These are phyloP conservation scores for Tetragnatha versicolor DNA, from an alignment of 1,140 invertebrate species.

Conservation along the genomic window DNA sequence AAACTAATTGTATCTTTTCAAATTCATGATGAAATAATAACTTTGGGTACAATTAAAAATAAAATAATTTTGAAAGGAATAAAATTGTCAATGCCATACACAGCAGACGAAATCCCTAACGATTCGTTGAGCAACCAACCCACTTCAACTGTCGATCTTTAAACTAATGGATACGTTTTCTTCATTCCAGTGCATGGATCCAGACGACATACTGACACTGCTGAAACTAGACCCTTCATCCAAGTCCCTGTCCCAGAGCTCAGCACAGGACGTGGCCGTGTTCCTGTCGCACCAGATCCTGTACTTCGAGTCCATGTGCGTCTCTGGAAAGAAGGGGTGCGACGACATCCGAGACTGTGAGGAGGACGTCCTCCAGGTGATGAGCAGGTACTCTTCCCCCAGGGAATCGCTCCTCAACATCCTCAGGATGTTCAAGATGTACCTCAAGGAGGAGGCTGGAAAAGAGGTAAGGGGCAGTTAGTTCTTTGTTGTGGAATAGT, in stretches of 20 bases:
- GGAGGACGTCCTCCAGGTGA: not conserved
- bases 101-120: not conserved
- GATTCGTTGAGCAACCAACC: not conserved
- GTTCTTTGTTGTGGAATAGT: not conserved
- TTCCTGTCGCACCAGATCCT: constrained; percentile 17
- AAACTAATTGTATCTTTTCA: no score
- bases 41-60: no score
- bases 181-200: constrained; percentile 28
- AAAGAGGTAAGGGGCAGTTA: not conserved
- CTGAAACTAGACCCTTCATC: constrained; percentile 16
- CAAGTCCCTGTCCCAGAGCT: not conserved
- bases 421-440: constrained; percentile 31
- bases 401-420: constrained; percentile 28
- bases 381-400: not conserved
- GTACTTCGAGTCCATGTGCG: constrained; percentile 37
- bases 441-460: constrained; percentile 1
- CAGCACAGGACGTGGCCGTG: constrained; percentile 7
- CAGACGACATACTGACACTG: constrained; percentile 1
- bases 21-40: no score
- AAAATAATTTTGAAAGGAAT: not conserved
- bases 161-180: not conserved
- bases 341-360: not conserved
- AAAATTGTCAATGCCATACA: not conserved
- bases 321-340: not conserved
- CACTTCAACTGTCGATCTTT: not conserved